Conservation (phyloP, 2,888 invertebrate species). For the Trypoxylon attenuatum region DNA sequence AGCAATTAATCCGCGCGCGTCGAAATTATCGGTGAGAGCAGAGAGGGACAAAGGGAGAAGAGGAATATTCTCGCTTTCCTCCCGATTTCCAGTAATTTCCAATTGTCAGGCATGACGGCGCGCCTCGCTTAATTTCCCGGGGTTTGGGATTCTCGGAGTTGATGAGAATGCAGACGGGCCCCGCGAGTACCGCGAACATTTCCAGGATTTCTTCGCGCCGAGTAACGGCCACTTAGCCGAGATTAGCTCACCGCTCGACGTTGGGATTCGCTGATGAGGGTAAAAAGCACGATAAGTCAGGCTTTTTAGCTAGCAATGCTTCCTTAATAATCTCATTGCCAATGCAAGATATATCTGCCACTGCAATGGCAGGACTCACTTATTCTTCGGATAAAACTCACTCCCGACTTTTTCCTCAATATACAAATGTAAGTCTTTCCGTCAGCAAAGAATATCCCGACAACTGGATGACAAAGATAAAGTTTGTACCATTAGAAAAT, state of each 20-base stretch:
- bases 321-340: constrained; percentile 36
- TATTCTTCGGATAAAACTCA: not conserved
- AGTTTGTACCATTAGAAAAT: too few species aligned
- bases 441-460: too few species aligned
- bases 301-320: not conserved
- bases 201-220: constrained; percentile 42
- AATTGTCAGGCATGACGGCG: not conserved
- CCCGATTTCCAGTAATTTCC: not conserved
- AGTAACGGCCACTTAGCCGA: constrained; percentile 58
- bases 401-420: not conserved
- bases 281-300: constrained; percentile 45
- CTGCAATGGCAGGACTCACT: too few species aligned
- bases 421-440: too few species aligned
- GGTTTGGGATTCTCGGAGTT: not conserved
- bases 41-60: too few species aligned
- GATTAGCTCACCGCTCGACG: constrained; percentile 53
- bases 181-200: constrained; percentile 28
- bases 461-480: too few species aligned
- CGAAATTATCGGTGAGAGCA: too few species aligned
- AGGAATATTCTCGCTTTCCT: not conserved
- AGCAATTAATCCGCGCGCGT: too few species aligned
- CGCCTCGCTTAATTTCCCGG: constrained; percentile 1
- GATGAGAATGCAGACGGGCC: not conserved
- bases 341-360: constrained; percentile 18
- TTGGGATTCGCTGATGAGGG: constrained; percentile 27